Evolutionary conservation across 2,888 invertebrate genomes (phyloP), one percentile per base, ranked within the genome.

Genomic region (Bhutanitis thaidina): DNA sequence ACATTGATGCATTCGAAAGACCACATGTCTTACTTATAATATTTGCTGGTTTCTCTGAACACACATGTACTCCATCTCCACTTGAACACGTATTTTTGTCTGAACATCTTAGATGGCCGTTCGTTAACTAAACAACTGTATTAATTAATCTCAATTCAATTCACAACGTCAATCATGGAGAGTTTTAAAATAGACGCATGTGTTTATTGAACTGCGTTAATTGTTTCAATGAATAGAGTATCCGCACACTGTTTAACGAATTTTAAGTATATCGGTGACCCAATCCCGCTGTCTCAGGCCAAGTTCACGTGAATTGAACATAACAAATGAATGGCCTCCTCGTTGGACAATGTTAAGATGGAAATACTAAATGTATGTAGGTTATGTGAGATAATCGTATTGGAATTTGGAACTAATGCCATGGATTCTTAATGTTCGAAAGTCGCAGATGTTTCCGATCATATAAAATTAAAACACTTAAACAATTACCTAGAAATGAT

Each of bases 231-330:
- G 65, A 63, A 62, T 61, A 59, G 59, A 53, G 57, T 57, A 62
- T 57, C 61, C 59, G 57, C 54, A 59, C 30, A n/a, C 55, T 56
- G 59, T 62, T 52, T 48, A 25, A 34, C 7, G 10, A 20, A 5
- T 49, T 52, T 46, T 29, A 41, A 61, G 62, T 56, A 56, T 64
- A 68, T 75, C 59, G 65, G 71, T 80, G 80, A 82, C 80, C 80
- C 65, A 80, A 69, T 74, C 69, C 69, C 64, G 57, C 63, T 49
- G 53, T 61, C 58, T 57, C 59, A 65, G 80, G 76, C 76, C 84
- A 84, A 84, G 84, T 29, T 20, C 20, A 20, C 5, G 20, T 20
- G 5, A 20, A 20, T 20, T 20, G 20, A 3, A 20, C 20, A 20
- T 2, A n/a, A n/a, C n/a, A 20, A 20, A 20, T 20, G 20, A 20